Evolutionary conservation across 2,113 vertebrate species (phyloP).

Genomic region (Actenoides lindsayi): DNA sequence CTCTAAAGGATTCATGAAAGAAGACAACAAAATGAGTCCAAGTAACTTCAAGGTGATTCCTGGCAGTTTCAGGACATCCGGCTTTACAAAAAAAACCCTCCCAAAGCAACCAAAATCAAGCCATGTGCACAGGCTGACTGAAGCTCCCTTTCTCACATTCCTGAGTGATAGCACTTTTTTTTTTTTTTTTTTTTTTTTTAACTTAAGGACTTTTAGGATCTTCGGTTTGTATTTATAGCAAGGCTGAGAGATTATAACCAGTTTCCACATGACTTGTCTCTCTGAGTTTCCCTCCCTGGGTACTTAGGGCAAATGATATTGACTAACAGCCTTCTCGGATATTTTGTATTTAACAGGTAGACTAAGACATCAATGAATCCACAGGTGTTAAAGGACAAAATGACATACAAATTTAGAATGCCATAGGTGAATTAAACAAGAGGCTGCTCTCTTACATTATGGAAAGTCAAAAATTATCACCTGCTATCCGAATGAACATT

Average conservation of each 20-base stretch:
- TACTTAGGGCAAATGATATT: not conserved
- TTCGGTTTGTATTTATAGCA: not conserved
- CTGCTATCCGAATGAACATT: not conserved
- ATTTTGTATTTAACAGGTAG: not conserved
- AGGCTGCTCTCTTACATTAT: not conserved
- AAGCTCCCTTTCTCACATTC: not conserved
- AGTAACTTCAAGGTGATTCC: not conserved
- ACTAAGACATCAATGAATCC: not conserved
- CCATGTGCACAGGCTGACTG: not conserved
- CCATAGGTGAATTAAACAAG: not conserved
- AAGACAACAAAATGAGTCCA: not conserved
- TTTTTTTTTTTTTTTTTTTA: not conserved
- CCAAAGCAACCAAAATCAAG: not conserved
- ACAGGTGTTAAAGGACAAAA: not conserved
- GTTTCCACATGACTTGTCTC: not conserved
- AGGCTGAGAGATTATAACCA: not conserved
- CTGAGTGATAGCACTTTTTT: not conserved
- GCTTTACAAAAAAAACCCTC: not conserved
- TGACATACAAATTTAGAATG: not conserved
- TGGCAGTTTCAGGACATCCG: not conserved
- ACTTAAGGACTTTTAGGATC: not conserved
- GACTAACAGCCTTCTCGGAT: not conserved
- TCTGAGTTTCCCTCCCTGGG: not conserved
- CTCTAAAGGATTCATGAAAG: not conserved
- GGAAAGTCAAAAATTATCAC: not conserved